Percentiles rank a stretch among this genome's conserved stretches.
phyloP scores from a whole-genome alignment of 2,797 vertebrate genomes.

The Bovichtus variegatus region DNA sequence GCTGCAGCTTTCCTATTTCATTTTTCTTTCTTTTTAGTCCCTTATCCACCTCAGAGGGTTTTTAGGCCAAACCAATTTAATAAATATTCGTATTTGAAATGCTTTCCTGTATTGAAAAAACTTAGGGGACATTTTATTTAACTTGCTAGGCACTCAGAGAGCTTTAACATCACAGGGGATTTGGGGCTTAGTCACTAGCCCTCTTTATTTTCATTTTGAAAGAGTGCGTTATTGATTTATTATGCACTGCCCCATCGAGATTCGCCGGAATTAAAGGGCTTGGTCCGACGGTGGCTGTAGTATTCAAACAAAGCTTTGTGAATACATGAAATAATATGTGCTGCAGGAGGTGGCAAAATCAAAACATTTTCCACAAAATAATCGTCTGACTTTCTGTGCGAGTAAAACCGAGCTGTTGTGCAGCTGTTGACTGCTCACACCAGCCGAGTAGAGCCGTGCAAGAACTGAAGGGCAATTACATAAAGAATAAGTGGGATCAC shows the following conservation, averaged over 20 bases:
- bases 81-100: constrained; percentile 74
- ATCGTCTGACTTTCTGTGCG: constrained; percentile 1
- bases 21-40: too few relatives aligned
- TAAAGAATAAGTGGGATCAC: constrained; percentile 43
- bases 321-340: constrained; percentile 29
- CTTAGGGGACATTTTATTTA: constrained; percentile 65
- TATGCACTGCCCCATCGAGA: constrained; percentile 54
- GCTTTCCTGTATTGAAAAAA: constrained; percentile 65
- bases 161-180: constrained; percentile 65
- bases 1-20: constrained; percentile 49
- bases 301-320: constrained; percentile 49
- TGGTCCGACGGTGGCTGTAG: constrained; percentile 44
- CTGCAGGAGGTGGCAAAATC: constrained; percentile 24
- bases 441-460: constrained; percentile 20
- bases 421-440: constrained; percentile 45
- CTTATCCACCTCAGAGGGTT: constrained; percentile 64
- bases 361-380: constrained; percentile 20
- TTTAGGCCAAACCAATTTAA: constrained; percentile 66
- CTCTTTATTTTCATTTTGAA: constrained; percentile 74
- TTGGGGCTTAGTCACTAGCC: constrained; percentile 59
- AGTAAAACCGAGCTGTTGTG: constrained; percentile 32
- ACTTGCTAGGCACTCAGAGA: constrained; percentile 64
- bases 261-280: constrained; percentile 59
- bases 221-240: constrained; percentile 76
- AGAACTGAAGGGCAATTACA: constrained; percentile 44